Percentiles rank a stretch among this genome's conserved stretches.
phyloP scores from a whole-genome alignment of 2,113 vertebrate genomes.

The Gambusia affinis region DNA sequence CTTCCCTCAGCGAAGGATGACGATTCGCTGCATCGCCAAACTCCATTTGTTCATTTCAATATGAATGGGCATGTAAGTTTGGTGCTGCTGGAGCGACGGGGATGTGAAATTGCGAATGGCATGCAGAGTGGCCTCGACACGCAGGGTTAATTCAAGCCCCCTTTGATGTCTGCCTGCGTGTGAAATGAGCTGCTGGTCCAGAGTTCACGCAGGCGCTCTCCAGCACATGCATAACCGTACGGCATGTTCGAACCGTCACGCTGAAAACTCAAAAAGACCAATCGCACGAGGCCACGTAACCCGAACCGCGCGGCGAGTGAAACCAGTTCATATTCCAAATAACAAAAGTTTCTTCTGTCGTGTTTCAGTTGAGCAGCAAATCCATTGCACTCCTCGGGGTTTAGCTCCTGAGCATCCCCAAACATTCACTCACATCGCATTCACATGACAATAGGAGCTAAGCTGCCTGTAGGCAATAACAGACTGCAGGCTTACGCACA shows the following conservation, averaged over 20 bases:
- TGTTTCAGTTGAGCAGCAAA: constrained; percentile 45
- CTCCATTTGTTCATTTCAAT: constrained; percentile 80
- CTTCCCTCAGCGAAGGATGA: constrained; percentile 65
- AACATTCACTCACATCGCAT: constrained; percentile 58
- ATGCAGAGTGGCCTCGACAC: constrained; percentile 69
- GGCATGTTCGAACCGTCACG: constrained; percentile 30
- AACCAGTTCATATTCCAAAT: constrained; percentile 13
- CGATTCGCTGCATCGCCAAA: constrained; percentile 61
- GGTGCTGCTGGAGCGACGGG: constrained; percentile 62
- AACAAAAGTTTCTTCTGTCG: constrained; percentile 27
- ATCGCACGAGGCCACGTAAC: constrained; percentile 8
- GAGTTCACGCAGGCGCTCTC: constrained; percentile 60
- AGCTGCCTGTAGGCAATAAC: constrained; percentile 67
- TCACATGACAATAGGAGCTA: constrained; percentile 64
- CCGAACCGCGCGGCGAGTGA: constrained; percentile 13
- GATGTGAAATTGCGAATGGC: constrained; percentile 77
- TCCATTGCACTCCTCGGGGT: constrained; percentile 50
- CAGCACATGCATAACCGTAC: constrained; percentile 5
- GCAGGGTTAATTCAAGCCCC: constrained; percentile 77
- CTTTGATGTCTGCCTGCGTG: constrained; percentile 81
- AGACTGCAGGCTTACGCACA: constrained; percentile 48
- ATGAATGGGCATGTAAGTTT: constrained; percentile 76
- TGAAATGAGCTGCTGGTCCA: constrained; percentile 80
- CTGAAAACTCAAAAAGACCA: constrained; percentile 19
- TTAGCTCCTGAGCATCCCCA: constrained; percentile 52